Conservation (phyloP, 2,113 vertebrate genomes). For the Camelus bactrianus region DNA sequence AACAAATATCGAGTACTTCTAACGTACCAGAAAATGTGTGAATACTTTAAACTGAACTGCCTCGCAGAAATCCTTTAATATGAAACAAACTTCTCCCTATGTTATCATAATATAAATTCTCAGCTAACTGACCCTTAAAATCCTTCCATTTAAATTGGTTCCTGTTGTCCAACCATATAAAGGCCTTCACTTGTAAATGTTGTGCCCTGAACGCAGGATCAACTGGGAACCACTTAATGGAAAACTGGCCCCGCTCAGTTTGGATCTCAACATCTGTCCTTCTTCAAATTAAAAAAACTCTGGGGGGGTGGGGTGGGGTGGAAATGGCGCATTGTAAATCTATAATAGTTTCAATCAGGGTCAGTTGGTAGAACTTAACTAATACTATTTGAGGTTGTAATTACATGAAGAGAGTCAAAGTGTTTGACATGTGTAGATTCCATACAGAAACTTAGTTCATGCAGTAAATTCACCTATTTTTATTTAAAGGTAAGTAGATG, state of each 20-base stretch:
- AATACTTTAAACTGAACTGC: not conserved
- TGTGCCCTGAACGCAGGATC: not conserved
- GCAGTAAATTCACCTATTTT: slow-evolving; percentile 55
- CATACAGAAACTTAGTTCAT: not conserved
- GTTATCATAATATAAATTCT: slow-evolving; percentile 30
- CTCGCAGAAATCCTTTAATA: not conserved
- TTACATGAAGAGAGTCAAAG: slow-evolving; percentile 43
- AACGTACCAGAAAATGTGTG: not conserved
- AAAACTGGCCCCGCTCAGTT: not conserved
- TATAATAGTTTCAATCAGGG: slow-evolving; percentile 24
- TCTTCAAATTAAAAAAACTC: slow-evolving; percentile 68
- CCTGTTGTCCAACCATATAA: not conserved
- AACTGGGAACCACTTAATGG: slow-evolving; percentile 11
- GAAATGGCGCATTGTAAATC: slow-evolving; percentile 67
- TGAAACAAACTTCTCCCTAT: not conserved
- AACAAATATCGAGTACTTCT: not conserved
- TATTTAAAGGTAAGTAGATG: slow-evolving; percentile 70
- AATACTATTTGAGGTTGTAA: slow-evolving; percentile 49
- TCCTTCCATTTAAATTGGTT: not conserved
- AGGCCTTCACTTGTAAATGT: slow-evolving; percentile 8
- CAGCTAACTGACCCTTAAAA: not conserved
- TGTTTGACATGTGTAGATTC: slow-evolving; percentile 68
- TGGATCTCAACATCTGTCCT: slow-evolving; percentile 49
- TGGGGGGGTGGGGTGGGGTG: not conserved
- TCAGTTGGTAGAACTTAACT: slow-evolving; percentile 45